Percentiles rank a stretch among this genome's conserved stretches.
Evolutionary conservation across 2,888 invertebrate species (phyloP).

Genomic region (Tricholauxania praeusta): DNA sequence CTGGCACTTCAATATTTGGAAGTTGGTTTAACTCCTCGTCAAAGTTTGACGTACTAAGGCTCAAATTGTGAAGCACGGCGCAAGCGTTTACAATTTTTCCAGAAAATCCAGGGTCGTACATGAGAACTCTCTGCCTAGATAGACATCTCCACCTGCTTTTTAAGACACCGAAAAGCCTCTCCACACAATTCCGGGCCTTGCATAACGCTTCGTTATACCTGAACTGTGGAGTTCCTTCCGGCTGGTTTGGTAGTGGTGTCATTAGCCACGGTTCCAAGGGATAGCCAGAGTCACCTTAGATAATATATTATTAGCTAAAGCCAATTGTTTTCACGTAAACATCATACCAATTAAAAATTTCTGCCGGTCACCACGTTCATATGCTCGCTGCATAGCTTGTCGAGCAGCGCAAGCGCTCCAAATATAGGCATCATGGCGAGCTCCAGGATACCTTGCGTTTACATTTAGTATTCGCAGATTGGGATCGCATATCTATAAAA

Average conservation of each 20-base stretch:
- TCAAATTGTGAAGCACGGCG: not conserved
- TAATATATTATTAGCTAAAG: not conserved
- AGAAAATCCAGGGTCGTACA: too few species aligned
- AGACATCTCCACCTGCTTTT: not conserved
- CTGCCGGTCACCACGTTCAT: too few species aligned
- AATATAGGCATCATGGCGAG: too few species aligned
- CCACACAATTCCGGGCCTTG: not conserved
- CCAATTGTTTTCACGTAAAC: too few species aligned
- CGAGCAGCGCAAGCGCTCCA: too few species aligned
- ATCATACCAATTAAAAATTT: too few species aligned
- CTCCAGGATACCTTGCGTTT: too few species aligned
- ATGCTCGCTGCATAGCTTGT: too few species aligned
- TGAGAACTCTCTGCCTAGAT: not conserved
- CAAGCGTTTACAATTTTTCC: not conserved
- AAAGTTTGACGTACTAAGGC: not conserved
- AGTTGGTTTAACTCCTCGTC: too few species aligned
- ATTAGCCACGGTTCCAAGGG: not conserved
- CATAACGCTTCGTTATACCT: not conserved
- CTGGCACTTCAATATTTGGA: too few species aligned
- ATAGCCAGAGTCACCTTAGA: not conserved
- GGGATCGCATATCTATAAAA: too few species aligned
- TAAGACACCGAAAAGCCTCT: not conserved
- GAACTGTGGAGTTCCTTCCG: not conserved
- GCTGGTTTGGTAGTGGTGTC: not conserved
- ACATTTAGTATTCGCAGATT: too few species aligned